Percentiles rank a stretch among this genome's conserved stretches.
These are phyloP conservation scores for Tiliacea citrago DNA, from an alignment of 2,888 invertebrate species.

Conservation along the genomic window DNA sequence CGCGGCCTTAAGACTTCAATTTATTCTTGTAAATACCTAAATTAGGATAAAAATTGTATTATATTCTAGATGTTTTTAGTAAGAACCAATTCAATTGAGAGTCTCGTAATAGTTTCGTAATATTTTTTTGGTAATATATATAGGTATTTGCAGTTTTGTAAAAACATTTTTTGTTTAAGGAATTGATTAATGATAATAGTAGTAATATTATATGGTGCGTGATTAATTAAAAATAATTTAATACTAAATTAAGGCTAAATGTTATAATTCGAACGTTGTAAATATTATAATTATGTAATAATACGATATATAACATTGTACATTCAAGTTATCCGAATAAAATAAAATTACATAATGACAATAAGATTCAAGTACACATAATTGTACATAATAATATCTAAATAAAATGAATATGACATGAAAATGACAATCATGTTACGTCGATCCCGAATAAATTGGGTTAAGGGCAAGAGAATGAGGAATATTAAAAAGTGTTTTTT, in stretches of 20 bases:
- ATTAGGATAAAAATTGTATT: background rate
- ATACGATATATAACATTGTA: constrained; percentile 31
- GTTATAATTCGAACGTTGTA: constrained; percentile 22
- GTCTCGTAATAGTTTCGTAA: constrained; percentile 13
- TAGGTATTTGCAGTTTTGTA: constrained; percentile 6
- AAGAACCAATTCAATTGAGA: constrained; percentile 17
- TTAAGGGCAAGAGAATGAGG: no score
- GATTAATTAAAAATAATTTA: constrained; percentile 15
- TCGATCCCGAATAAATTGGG: background rate
- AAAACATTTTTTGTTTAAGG: constrained; percentile 33
- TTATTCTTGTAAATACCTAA: constrained; percentile 35
- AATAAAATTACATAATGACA: constrained; percentile 53
- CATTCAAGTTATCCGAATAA: constrained; percentile 39
- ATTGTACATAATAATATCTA: constrained; percentile 44
- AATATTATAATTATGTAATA: constrained; percentile 32
- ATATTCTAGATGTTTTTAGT: constrained; percentile 13
- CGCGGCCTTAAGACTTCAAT: background rate
- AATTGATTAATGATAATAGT: constrained; percentile 33
- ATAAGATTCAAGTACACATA: constrained; percentile 55
- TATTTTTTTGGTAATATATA: background rate
- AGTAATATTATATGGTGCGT: constrained; percentile 30
- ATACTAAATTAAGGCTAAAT: constrained; percentile 2
- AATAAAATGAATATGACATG: background rate
- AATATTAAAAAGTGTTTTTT: no score
- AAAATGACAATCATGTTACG: background rate